Conservation (phyloP, 2,888 invertebrate species). For the Diarsia dahlii region DNA sequence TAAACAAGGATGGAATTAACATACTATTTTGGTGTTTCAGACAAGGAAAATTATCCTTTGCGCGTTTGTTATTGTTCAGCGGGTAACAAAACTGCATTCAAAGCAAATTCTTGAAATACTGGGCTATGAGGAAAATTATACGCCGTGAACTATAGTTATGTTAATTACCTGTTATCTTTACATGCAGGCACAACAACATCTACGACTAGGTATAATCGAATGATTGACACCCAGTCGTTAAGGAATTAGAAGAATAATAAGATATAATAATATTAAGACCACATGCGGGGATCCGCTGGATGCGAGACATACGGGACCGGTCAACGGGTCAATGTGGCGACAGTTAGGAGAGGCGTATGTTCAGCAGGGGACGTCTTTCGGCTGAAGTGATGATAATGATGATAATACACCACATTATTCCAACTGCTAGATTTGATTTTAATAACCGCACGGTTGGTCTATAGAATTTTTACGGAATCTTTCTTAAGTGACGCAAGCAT, state of each 20-base stretch:
- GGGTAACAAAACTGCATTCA: constrained; percentile 9
- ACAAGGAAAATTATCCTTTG: constrained; percentile 28
- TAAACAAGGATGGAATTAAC: too few species aligned
- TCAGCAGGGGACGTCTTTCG: too few species aligned
- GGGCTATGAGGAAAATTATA: constrained; percentile 33
- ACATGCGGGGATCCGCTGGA: too few species aligned
- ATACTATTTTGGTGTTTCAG: neutral
- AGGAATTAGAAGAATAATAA: too few species aligned
- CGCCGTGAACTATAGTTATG: neutral
- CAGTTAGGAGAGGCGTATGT: too few species aligned
- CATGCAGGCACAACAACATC: neutral
- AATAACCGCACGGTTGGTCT: too few species aligned
- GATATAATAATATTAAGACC: too few species aligned
- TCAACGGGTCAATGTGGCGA: too few species aligned
- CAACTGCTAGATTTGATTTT: neutral
- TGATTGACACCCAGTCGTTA: neutral
- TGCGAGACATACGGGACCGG: too few species aligned
- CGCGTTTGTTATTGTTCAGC: constrained; percentile 12
- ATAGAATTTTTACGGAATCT: neutral
- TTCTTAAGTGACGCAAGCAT: neutral
- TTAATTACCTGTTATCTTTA: constrained; percentile 10
- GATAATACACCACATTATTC: neutral
- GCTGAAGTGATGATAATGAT: too few species aligned
- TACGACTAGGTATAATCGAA: neutral
- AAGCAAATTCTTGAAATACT: neutral